Conservation (phyloP, 1,140 invertebrate genomes). For the Apis dorsata region DNA sequence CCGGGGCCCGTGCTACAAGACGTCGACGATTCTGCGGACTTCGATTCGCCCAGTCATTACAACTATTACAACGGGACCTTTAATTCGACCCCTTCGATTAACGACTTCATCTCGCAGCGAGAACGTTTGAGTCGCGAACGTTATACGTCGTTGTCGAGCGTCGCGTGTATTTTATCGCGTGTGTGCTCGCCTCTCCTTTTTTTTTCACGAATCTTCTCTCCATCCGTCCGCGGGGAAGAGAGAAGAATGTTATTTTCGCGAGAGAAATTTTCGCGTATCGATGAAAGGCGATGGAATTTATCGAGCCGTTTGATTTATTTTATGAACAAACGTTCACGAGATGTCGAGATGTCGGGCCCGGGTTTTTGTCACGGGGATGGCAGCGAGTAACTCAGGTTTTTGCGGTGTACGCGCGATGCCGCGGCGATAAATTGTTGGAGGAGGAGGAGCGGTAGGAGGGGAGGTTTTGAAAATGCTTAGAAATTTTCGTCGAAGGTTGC, state of each 20-base stretch:
- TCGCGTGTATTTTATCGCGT: constrained; percentile 13
- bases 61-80: constrained; percentile 65
- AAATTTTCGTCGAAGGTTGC: background rate
- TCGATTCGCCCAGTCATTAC: constrained; percentile 65
- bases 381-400: background rate
- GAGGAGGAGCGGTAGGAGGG: background rate
- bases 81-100: constrained; percentile 63
- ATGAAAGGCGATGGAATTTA: background rate
- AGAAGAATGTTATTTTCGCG: too few species aligned
- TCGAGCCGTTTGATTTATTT: constrained; percentile 7
- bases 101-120: constrained; percentile 57
- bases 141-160: background rate
- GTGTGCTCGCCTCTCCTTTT: constrained; percentile 15
- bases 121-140: constrained; percentile 9
- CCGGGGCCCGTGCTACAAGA: constrained; percentile 10
- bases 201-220: background rate
- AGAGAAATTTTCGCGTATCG: background rate
- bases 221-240: background rate
- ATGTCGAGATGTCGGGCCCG: background rate
- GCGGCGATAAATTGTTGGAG: background rate
- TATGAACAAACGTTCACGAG: background rate
- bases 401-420: background rate
- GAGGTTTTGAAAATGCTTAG: background rate
- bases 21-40: constrained; percentile 56
- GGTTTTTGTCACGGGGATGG: background rate